Evolutionary conservation across 2,888 invertebrate species (phyloP).

Genomic region (Drosophila recens): DNA sequence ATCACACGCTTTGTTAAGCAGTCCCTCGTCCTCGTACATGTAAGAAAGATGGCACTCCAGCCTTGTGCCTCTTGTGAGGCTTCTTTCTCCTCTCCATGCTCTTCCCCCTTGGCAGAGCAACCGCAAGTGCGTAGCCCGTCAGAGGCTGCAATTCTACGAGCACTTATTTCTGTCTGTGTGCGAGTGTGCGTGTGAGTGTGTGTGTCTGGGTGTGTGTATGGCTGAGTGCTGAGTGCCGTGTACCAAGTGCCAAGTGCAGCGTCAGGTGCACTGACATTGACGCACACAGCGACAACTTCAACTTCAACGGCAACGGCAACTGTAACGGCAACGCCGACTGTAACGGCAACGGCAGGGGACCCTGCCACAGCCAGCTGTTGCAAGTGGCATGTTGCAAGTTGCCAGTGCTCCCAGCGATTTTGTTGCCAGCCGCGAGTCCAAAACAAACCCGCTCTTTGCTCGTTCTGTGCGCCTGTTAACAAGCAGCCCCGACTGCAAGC

Average conservation of each 20-base stretch:
- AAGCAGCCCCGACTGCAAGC: conserved; percentile 51
- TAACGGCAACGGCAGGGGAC: not conserved
- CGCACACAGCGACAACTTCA: conserved; percentile 39
- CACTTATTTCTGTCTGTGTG: conserved; percentile 19
- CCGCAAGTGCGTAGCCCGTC: conserved; percentile 66
- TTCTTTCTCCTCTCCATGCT: conserved; percentile 57
- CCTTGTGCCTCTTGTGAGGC: conserved; percentile 54
- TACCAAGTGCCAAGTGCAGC: conserved; percentile 56
- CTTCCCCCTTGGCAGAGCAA: conserved; percentile 7
- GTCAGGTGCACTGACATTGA: conserved; percentile 75
- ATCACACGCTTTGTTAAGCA: conserved; percentile 66
- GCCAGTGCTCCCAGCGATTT: conserved; percentile 27
- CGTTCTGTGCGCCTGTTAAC: conserved; percentile 63
- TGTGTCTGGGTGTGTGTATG: conserved; percentile 20
- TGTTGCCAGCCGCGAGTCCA: conserved; percentile 61
- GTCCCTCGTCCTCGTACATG: conserved; percentile 1
- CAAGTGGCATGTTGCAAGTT: conserved; percentile 10
- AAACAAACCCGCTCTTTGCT: conserved; percentile 40
- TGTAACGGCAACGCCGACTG: conserved; percentile 1
- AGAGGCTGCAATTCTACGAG: conserved; percentile 44
- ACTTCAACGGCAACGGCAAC: conserved; percentile 5
- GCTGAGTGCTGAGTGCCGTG: conserved; percentile 56
- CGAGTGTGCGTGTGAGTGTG: conserved; percentile 37
- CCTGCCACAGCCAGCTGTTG: conserved; percentile 40
- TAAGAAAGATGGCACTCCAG: conserved; percentile 42